Evolutionary conservation across 2,113 vertebrate genomes (phyloP).

Genomic region (Perca fluviatilis): DNA sequence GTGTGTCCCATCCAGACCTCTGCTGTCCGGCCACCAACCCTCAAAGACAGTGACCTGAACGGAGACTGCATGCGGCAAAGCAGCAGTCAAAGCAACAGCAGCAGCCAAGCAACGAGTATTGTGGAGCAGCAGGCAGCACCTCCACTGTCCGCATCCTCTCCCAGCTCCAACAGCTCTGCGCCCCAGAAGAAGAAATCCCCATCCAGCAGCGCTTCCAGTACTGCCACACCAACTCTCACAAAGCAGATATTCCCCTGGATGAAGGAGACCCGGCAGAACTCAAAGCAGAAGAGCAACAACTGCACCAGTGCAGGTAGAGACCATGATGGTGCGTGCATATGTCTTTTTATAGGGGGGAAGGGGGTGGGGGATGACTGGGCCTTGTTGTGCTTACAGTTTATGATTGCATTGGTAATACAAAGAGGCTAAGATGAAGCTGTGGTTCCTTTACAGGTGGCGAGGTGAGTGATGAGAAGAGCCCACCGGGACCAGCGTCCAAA

Average conservation of each 20-base stretch:
- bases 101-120: slow-evolving; percentile 87
- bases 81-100: slow-evolving; percentile 86
- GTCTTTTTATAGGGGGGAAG: neutral
- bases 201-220: slow-evolving; percentile 83
- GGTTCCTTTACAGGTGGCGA: slow-evolving; percentile 90
- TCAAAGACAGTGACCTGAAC: slow-evolving; percentile 92
- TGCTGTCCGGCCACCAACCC: slow-evolving; percentile 86
- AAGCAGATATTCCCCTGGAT: slow-evolving; percentile 99
- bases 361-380: neutral
- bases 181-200: slow-evolving; percentile 95
- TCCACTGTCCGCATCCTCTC: slow-evolving; percentile 91
- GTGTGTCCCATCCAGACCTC: slow-evolving; percentile 95
- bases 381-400: slow-evolving; percentile 19
- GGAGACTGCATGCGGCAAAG: slow-evolving; percentile 95
- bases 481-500: slow-evolving; percentile 96
- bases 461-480: slow-evolving; percentile 97
- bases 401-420: neutral
- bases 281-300: slow-evolving; percentile 95
- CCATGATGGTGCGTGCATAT: slow-evolving; percentile 30
- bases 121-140: slow-evolving; percentile 90
- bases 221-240: slow-evolving; percentile 89
- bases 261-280: slow-evolving; percentile 96
- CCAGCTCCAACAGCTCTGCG: slow-evolving; percentile 88
- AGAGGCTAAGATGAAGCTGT: slow-evolving; percentile 27
- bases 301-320: slow-evolving; percentile 92